These are phyloP conservation scores for Pangasius larnaudii DNA, from an alignment of 2,797 vertebrate species.

Conservation along the genomic window DNA sequence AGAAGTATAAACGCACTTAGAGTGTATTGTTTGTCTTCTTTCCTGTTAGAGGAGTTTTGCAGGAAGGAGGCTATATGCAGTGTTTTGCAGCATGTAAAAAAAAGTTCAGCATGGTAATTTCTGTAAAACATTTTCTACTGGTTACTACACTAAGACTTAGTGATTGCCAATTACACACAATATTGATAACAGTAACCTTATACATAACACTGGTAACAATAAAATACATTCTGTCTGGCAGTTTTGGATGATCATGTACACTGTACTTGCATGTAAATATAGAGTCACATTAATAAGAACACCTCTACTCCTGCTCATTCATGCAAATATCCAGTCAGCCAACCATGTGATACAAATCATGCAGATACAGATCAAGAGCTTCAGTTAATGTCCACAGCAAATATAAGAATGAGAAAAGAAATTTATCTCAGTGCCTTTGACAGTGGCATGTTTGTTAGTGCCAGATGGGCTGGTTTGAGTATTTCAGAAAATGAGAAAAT, in stretches of 20 bases:
- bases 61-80: background rate
- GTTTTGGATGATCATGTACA: background rate
- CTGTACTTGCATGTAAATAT: too few relatives aligned
- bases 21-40: conserved; percentile 23
- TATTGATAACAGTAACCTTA: background rate
- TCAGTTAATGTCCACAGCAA: background rate
- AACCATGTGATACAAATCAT: background rate
- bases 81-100: background rate
- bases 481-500: background rate
- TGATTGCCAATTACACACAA: background rate
- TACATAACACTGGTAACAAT: background rate
- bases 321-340: background rate
- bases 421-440: background rate
- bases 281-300: background rate
- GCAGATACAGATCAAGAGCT: background rate
- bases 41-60: conserved; percentile 20
- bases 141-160: background rate
- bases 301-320: background rate
- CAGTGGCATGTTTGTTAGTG: background rate
- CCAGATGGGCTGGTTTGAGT: background rate
- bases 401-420: background rate
- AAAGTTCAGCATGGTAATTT: background rate
- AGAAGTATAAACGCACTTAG: background rate
- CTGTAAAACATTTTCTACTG: background rate
- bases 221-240: background rate